phyloP scores from a whole-genome alignment of 2,113 vertebrate species.

The Gnathonemus echidnorhynchus region DNA sequence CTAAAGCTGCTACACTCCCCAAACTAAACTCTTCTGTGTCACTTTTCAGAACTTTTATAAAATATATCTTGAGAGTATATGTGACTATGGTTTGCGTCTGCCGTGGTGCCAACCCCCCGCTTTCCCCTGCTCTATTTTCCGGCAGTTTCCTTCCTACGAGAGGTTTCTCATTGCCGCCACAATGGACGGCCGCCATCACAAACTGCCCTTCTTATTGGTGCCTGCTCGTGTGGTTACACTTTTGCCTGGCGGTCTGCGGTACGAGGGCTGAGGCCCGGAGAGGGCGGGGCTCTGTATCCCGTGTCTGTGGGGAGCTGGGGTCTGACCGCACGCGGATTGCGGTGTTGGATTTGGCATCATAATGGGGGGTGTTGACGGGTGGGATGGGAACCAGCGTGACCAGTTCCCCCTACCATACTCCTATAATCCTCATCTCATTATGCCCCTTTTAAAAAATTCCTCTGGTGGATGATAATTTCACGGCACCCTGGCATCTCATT shows the following conservation, averaged over 20 bases:
- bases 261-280: not conserved
- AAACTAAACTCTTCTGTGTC: not conserved
- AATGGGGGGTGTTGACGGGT: not conserved
- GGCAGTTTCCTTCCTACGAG: not conserved
- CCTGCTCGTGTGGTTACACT: not conserved
- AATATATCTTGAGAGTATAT: not conserved
- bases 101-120: conserved; percentile 45
- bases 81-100: conserved; percentile 39
- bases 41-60: not conserved
- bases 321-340: not conserved
- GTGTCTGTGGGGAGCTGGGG: not conserved
- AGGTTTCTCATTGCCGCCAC: conserved; percentile 21
- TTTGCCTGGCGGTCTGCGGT: not conserved
- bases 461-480: conserved; percentile 62
- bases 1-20: not conserved
- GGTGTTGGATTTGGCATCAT: not conserved
- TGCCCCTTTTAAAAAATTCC: conserved; percentile 61
- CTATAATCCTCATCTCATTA: conserved; percentile 43
- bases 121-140: conserved; percentile 49
- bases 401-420: conserved; percentile 39
- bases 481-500: conserved; percentile 44
- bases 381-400: not conserved
- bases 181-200: conserved; percentile 2
- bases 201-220: not conserved
- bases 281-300: not conserved